Evolutionary conservation across 1,140 invertebrate genomes (phyloP), one percentile per base, ranked within the genome.

Genomic region (Nasonia longicornis): DNA sequence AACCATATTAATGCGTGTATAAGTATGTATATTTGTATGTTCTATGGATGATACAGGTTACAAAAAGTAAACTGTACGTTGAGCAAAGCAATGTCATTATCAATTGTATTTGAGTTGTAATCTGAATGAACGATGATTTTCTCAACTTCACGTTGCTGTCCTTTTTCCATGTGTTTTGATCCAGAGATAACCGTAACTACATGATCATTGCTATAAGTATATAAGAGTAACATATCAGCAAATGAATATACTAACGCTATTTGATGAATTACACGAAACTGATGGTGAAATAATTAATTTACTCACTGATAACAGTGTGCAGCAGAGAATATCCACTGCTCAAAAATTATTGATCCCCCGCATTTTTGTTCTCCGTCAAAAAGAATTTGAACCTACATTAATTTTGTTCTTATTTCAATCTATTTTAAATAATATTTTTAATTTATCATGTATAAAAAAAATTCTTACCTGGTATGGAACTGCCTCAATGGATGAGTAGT

Each of bases 71-170:
- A 38, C 14, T 16, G 6, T n/a, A 80, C 78, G 58, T 80, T 75
- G n/a, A 80, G 58, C 45, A 80, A 69, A 31, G 58, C 64, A 10
- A 81, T 76, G n/a, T 81, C 79, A 52, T 81, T 35, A 11, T 76
- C 74, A 31, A 42, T 31, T 14, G 31, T 76, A 1, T n/a, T 14
- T 2, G 3, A 7, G 63, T 76, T 76, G 26, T 76, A 75, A 11
- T 42, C 35, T 20, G 16, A 8, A 20, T 76, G 38, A 3, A n/a
- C 6, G 8, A 81, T 75, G 26, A 58, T 38, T 48, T 69, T 69
- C 1, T 67, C 45, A 52, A 81, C 6, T 20, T 58, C 31, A 26
- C 52, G 26, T 29, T 75, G 14, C 10, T 69, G n/a, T 2, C 73
- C 79, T n/a, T 45, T 29, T 1, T 58, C 16, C 6, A 20, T 20